A percentile compares a stretch with the other conserved stretches of the same genome.
These are phyloP conservation scores for Idaea straminata DNA, from an alignment of 2,888 invertebrate genomes.

Conservation along the genomic window DNA sequence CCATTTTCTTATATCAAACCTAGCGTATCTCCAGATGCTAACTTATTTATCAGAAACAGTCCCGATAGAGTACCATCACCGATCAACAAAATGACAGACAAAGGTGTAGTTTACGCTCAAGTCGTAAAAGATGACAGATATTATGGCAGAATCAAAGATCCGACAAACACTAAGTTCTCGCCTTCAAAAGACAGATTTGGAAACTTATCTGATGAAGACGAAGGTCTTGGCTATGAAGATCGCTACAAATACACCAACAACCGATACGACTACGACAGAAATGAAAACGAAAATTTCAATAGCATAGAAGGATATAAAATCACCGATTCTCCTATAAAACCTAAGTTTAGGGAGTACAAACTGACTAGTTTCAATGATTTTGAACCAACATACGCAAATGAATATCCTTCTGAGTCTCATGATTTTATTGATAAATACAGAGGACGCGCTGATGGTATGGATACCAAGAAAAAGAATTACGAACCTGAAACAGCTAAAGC, in stretches of 20 bases:
- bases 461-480: slow-evolving; percentile 78
- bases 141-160: slow-evolving; percentile 56
- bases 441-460: slow-evolving; percentile 84
- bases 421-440: slow-evolving; percentile 70
- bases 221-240: slow-evolving; percentile 88
- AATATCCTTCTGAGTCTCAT: slow-evolving; percentile 49
- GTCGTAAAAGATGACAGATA: slow-evolving; percentile 78
- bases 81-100: slow-evolving; percentile 74
- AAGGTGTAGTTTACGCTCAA: slow-evolving; percentile 88
- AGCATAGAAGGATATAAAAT: slow-evolving; percentile 67
- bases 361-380: slow-evolving; percentile 74
- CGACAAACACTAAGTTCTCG: slow-evolving; percentile 76
- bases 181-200: slow-evolving; percentile 71
- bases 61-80: slow-evolving; percentile 70
- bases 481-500: slow-evolving; percentile 59
- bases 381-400: slow-evolving; percentile 74
- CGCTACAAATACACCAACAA: slow-evolving; percentile 62
- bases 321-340: slow-evolving; percentile 82
- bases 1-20: slow-evolving; percentile 90
- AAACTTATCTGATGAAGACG: slow-evolving; percentile 87
- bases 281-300: slow-evolving; percentile 68
- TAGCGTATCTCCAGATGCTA: slow-evolving; percentile 76
- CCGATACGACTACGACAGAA: slow-evolving; percentile 68
- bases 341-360: slow-evolving; percentile 81
- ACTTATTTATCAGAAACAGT: slow-evolving; percentile 68